phyloP scores from a whole-genome alignment of 2,888 invertebrate species.

The Pristionchus exspectatus region DNA sequence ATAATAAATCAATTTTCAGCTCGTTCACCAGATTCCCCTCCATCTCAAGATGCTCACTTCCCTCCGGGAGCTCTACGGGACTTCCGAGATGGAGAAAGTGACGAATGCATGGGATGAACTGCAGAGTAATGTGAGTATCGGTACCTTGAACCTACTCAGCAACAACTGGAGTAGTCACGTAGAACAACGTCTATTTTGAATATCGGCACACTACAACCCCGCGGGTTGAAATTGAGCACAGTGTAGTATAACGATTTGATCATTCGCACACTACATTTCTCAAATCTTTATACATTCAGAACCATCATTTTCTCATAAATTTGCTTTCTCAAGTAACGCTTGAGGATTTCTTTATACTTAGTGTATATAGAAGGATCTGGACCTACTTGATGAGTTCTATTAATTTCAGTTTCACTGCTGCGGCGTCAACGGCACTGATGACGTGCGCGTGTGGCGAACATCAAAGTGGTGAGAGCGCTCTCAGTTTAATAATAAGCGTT shows the following conservation, averaged over 20 bases:
- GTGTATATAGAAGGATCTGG: too few species aligned
- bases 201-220: too few species aligned
- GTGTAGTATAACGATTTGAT: too few species aligned
- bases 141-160: background rate
- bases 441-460: constrained; percentile 75
- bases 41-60: constrained; percentile 78
- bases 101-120: constrained; percentile 77
- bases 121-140: constrained; percentile 71
- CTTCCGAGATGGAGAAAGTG: constrained; percentile 71
- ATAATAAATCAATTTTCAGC: constrained; percentile 55
- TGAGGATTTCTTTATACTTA: too few species aligned
- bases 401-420: constrained; percentile 76
- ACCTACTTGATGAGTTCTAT: background rate
- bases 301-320: too few species aligned
- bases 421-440: constrained; percentile 77
- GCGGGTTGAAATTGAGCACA: too few species aligned
- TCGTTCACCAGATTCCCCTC: constrained; percentile 72
- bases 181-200: too few species aligned
- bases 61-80: constrained; percentile 76
- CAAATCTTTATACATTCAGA: too few species aligned
- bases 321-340: too few species aligned
- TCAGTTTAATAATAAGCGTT: constrained; percentile 43
- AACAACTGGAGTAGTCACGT: background rate
- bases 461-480: constrained; percentile 75
- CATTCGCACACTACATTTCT: too few species aligned